A percentile compares a stretch with the other conserved stretches of the same genome.
phyloP scores from a whole-genome alignment of 2,888 invertebrate species.

The Orthosia gracilis region DNA sequence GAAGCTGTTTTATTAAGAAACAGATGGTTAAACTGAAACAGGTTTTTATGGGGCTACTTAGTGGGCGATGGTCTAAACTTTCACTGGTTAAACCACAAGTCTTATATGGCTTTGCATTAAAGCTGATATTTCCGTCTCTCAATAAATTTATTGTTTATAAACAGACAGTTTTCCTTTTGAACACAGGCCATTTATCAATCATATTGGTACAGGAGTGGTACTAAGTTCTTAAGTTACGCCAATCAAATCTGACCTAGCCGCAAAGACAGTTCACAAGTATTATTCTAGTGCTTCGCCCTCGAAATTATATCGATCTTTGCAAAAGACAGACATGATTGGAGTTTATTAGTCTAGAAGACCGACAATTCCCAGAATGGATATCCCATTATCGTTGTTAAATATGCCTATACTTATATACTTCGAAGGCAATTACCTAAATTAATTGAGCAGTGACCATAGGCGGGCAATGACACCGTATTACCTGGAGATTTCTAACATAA shows the following conservation, averaged over 20 bases:
- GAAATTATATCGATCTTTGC: conserved; percentile 22
- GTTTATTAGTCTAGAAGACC: conserved; percentile 46
- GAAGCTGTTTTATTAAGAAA: conserved; percentile 8
- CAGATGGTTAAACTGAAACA: conserved; percentile 32
- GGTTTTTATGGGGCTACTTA: conserved; percentile 45
- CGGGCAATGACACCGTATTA: conserved; percentile 57
- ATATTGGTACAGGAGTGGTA: not conserved
- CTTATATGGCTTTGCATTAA: conserved; percentile 38
- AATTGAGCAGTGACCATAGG: conserved; percentile 41
- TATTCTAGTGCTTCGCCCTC: conserved; percentile 19
- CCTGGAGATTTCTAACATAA: conserved; percentile 48
- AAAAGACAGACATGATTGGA: conserved; percentile 40
- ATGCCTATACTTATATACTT: conserved; percentile 52
- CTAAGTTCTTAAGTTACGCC: conserved; percentile 1
- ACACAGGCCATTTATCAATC: not conserved
- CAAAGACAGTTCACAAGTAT: not conserved
- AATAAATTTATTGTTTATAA: conserved; percentile 11
- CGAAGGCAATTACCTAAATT: conserved; percentile 61
- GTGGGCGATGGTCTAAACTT: conserved; percentile 56
- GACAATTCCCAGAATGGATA: conserved; percentile 47
- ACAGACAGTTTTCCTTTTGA: conserved; percentile 1
- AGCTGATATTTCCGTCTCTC: conserved; percentile 29
- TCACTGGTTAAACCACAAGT: conserved; percentile 45
- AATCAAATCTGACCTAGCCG: conserved; percentile 24
- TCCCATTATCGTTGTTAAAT: conserved; percentile 49